Evolutionary conservation across 1,140 invertebrate genomes (phyloP), one percentile per base, ranked within the genome.

Genomic region (Ectropis grisescens): DNA sequence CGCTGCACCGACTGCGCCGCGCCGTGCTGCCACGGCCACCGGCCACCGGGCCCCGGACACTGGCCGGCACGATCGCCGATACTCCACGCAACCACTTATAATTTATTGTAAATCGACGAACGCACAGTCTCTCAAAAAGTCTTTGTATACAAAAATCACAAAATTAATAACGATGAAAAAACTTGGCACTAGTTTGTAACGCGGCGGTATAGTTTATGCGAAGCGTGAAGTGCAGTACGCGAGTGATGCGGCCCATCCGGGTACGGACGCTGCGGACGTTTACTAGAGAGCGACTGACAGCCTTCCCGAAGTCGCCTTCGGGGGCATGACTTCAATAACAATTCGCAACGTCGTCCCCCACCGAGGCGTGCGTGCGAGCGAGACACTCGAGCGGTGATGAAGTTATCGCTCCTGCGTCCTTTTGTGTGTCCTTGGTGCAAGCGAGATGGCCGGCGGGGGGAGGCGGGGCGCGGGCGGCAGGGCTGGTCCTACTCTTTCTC

Each of bases 261-360:
- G 75, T 75, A 65, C 62, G 59, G 60, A 68, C 75, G 70, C 72
- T 69, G 56, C 55, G 70, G 65, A 65, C 72, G 70, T 75, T 75
- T 78, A 74, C 60, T 61, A 74, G 60, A 70, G 74, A 80, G 60
- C 72, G 74, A 80, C 75, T 80, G 75, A 80, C 70, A 78, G 75
- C 71, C 75, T 78, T 80, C 75, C 75, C 71, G 70, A 75, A 78
- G 70, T 80, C 72, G 75, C 72, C 75, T 80, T 76, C 70, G 71
- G 75, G 75, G 75, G 71, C 71, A 76, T 76, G 75, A 80, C 75
- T 80, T 76, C 75, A 76, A 80, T 80, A 80, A 80, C 75, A 80
- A 80, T 80, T 80, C 75, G 75, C 75, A 80, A 80, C 69, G 70
- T 79, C 69, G 75, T 75, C 75, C 71, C 72, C 75, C 75, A 74